A percentile compares a stretch with the other conserved stretches of the same genome.
Conservation (phyloP, 2,113 vertebrate species). For the Toxostoma redivivum region DNA sequence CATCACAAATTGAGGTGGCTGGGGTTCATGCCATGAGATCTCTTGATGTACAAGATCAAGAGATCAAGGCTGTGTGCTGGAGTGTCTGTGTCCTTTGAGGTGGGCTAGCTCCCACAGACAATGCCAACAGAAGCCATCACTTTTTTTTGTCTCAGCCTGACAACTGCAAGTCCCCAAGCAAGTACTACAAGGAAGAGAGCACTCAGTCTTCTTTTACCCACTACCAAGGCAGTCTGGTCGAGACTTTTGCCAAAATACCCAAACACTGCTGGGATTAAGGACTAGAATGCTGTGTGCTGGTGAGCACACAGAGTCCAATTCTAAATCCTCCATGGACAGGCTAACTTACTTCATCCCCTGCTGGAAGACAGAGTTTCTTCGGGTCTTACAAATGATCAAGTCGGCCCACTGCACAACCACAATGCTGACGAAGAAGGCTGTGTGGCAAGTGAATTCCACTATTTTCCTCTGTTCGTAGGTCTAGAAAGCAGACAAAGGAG, state of each 20-base stretch:
- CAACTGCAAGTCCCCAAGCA: neutral
- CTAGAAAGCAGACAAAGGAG: slow-evolving; percentile 47
- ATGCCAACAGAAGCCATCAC: neutral
- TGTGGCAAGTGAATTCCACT: slow-evolving; percentile 89
- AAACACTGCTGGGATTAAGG: neutral
- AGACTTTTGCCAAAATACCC: neutral
- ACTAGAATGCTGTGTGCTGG: neutral
- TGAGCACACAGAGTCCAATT: neutral
- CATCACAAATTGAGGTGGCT: neutral
- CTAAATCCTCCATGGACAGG: neutral
- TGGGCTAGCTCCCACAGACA: neutral
- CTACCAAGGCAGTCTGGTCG: neutral
- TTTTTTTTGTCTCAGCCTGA: neutral
- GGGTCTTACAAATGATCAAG: slow-evolving; percentile 86
- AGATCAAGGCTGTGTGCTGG: neutral
- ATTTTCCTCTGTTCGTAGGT: slow-evolving; percentile 88
- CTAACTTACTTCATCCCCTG: slow-evolving; percentile 87
- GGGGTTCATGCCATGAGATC: neutral
- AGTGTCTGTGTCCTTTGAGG: neutral
- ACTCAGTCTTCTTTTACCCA: neutral
- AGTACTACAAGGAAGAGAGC: neutral
- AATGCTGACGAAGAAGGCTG: slow-evolving; percentile 86
- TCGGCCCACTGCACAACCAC: slow-evolving; percentile 90
- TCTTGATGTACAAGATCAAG: neutral
- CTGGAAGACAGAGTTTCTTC: slow-evolving; percentile 88